Conservation (phyloP, 2,797 vertebrate species). For the Rhinophrynus dorsalis region DNA sequence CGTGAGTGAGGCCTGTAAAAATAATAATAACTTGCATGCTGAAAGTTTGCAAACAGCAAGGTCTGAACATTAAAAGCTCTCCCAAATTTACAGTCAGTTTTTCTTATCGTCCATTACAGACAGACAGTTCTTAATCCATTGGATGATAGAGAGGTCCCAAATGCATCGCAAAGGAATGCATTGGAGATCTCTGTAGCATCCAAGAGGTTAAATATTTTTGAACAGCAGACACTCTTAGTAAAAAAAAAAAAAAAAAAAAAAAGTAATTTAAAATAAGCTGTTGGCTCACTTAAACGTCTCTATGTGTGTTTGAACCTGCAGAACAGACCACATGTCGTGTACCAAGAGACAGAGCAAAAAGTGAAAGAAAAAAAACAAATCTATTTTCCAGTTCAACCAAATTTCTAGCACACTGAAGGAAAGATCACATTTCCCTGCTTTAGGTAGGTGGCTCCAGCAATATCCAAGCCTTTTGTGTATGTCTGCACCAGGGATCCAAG, state of each 20-base stretch:
- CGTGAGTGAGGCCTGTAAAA: too few relatives aligned
- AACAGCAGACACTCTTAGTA: not conserved
- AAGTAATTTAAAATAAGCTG: conserved; percentile 32
- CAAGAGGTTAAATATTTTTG: not conserved
- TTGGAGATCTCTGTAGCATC: too few relatives aligned
- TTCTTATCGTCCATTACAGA: not conserved
- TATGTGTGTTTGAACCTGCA: conserved; percentile 35
- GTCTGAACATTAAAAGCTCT: not conserved
- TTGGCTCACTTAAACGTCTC: conserved; percentile 35
- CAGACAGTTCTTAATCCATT: too few relatives aligned
- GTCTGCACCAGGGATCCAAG: conserved; percentile 65
- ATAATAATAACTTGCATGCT: too few relatives aligned
- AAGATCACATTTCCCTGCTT: conserved; percentile 70
- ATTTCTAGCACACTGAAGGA: conserved; percentile 69
- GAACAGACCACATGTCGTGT: conserved; percentile 51
- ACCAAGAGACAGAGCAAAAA: conserved; percentile 38
- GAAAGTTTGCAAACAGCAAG: not conserved
- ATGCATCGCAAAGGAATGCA: too few relatives aligned
- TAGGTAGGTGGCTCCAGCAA: conserved; percentile 70
- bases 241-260: conserved; percentile 15
- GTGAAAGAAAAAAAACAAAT: conserved; percentile 50
- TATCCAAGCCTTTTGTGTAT: conserved; percentile 65
- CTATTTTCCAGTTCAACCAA: conserved; percentile 71
- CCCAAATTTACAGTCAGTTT: not conserved
- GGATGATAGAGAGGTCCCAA: too few relatives aligned